A percentile compares a stretch with the other conserved stretches of the same genome.
These are phyloP conservation scores for Sialis fuliginosa DNA, from an alignment of 2,888 invertebrate genomes.

Conservation along the genomic window DNA sequence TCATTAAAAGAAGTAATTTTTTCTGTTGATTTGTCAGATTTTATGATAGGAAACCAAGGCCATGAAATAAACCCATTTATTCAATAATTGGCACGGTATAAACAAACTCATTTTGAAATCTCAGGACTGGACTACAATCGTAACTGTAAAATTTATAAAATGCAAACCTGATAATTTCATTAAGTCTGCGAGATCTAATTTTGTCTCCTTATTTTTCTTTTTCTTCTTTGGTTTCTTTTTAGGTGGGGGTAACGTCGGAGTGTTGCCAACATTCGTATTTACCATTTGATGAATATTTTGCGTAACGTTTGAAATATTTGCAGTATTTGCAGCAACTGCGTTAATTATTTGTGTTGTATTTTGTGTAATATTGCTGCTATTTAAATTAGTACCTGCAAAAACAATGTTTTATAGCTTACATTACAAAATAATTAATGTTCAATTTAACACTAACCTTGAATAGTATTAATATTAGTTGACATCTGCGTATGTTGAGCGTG, in stretches of 20 bases:
- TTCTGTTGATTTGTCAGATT: too few relatives aligned
- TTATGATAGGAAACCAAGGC: too few relatives aligned
- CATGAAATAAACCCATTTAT: too few relatives aligned
- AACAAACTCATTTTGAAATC: too few relatives aligned
- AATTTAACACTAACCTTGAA: not conserved
- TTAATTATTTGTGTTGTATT: conserved; percentile 3
- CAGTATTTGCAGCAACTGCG: not conserved
- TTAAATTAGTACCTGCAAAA: not conserved
- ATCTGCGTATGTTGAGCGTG: not conserved
- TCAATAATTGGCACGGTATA: too few relatives aligned
- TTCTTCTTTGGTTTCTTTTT: conserved; percentile 35
- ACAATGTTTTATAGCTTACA: not conserved
- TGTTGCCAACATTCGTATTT: not conserved
- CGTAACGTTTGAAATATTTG: conserved; percentile 10
- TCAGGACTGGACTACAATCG: too few relatives aligned
- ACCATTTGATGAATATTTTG: conserved; percentile 9
- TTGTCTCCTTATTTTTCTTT: conserved; percentile 32
- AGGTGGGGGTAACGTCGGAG: conserved; percentile 23
- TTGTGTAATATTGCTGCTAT: not conserved
- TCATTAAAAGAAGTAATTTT: not conserved
- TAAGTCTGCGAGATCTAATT: conserved; percentile 50
- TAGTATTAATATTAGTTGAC: not conserved
- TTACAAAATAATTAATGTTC: not conserved
- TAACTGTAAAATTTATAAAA: too few relatives aligned
- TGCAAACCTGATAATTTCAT: conserved; percentile 47